Conservation (phyloP, 2,888 invertebrate species). For the Calliopum simillimum region DNA sequence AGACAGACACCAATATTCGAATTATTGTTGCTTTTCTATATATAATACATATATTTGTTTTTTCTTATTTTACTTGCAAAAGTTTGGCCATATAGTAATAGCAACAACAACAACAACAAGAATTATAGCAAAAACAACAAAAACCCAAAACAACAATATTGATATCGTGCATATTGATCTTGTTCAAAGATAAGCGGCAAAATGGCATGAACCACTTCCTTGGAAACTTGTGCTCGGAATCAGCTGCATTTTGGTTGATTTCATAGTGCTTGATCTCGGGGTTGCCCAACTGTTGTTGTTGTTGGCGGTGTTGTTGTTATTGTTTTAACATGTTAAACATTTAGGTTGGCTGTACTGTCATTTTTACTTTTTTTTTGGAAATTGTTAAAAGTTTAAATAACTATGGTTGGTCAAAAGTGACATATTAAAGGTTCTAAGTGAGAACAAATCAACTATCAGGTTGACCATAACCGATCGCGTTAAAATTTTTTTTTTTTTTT, state of each 20-base stretch:
- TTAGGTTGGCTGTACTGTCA: conserved; percentile 15
- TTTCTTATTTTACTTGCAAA: neutral
- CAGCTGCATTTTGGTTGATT: conserved; percentile 18
- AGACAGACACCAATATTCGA: neutral
- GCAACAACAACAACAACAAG: neutral
- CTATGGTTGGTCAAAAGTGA: neutral
- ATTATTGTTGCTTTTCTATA: neutral
- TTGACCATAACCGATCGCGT: too few relatives aligned
- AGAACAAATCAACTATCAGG: too few relatives aligned
- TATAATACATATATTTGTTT: neutral
- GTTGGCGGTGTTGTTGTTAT: conserved; percentile 22
- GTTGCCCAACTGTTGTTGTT: conserved; percentile 51
- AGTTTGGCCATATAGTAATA: conserved; percentile 23
- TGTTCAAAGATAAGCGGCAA: conserved; percentile 63
- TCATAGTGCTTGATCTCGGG: conserved; percentile 55
- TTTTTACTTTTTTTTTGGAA: neutral
- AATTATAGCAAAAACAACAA: conserved; percentile 14
- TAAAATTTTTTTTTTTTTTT: neutral
- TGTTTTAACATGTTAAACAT: conserved; percentile 20
- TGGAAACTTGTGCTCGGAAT: conserved; percentile 56
- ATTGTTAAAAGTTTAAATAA: neutral
- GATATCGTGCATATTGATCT: conserved; percentile 68
- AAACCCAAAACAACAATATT: conserved; percentile 56
- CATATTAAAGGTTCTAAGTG: too few relatives aligned
- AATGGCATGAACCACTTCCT: conserved; percentile 64